Evolutionary conservation across 2,113 vertebrate genomes (phyloP).

Genomic region (Cyphomyrus plagiostoma): DNA sequence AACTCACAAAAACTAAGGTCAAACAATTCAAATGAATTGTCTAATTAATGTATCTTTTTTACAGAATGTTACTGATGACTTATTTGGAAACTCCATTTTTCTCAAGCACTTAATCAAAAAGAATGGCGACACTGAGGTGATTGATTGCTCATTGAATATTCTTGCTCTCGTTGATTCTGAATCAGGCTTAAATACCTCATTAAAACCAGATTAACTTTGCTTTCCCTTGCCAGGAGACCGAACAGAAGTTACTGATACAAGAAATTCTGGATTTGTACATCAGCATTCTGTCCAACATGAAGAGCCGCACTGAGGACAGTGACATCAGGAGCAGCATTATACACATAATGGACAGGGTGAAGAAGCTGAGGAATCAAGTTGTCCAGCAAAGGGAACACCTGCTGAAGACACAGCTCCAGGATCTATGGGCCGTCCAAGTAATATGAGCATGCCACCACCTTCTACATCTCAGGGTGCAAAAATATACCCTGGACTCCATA

Average conservation of each 20-base stretch:
- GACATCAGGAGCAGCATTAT: not conserved
- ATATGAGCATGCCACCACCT: not conserved
- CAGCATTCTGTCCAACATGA: slow-evolving; percentile 15
- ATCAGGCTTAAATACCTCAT: not conserved
- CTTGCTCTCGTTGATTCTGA: not conserved
- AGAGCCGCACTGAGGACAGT: not conserved
- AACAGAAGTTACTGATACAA: slow-evolving; percentile 2
- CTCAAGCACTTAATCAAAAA: not conserved
- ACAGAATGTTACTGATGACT: slow-evolving; percentile 5
- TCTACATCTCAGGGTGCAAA: not conserved
- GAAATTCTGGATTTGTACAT: slow-evolving; percentile 10
- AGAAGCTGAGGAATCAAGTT: not conserved
- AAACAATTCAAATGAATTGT: not conserved
- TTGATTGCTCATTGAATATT: not conserved
- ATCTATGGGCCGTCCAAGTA: slow-evolving; percentile 13
- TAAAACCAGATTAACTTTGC: not conserved
- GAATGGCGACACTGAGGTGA: not conserved
- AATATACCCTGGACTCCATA: not conserved
- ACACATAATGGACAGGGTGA: not conserved
- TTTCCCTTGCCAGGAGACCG: not conserved
- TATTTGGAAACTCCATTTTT: slow-evolving; percentile 16
- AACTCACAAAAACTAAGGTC: not conserved
- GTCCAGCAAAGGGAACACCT: not conserved
- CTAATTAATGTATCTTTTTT: not conserved
- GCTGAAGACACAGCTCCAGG: not conserved